Evolutionary conservation across 1,140 invertebrate species (phyloP).

Genomic region (Patella vulgata): DNA sequence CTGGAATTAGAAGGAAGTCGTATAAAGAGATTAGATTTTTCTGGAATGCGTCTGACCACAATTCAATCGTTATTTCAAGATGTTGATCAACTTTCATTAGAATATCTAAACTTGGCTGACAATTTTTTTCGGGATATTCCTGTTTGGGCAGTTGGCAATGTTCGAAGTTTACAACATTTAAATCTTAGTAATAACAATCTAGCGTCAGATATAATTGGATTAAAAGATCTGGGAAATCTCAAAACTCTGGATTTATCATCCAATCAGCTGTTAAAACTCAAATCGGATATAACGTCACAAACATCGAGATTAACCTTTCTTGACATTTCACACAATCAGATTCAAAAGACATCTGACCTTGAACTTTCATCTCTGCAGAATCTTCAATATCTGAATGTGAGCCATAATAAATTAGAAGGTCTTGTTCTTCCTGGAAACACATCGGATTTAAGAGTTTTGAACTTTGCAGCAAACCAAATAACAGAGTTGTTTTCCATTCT

Average conservation of each 20-base stretch:
- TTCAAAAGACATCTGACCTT: constrained; percentile 26
- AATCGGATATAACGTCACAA: constrained; percentile 1
- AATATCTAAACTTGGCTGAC: constrained; percentile 34
- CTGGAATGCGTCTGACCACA: constrained; percentile 32
- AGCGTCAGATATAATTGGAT: constrained; percentile 8
- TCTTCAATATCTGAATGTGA: constrained; percentile 43
- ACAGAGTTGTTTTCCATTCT: constrained; percentile 23
- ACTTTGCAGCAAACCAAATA: constrained; percentile 43
- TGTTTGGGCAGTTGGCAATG: constrained; percentile 20
- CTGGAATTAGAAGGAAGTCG: constrained; percentile 32
- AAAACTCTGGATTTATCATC: constrained; percentile 44
- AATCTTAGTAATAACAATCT: constrained; percentile 40
- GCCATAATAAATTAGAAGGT: constrained; percentile 39
- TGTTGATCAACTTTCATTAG: constrained; percentile 15
- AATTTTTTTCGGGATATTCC: constrained; percentile 36
- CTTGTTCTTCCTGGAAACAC: constrained; percentile 32
- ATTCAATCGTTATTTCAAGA: constrained; percentile 28
- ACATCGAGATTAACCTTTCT: constrained; percentile 31
- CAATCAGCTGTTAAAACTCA: constrained; percentile 31
- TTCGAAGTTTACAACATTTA: constrained; percentile 23
- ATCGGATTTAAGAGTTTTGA: constrained; percentile 30
- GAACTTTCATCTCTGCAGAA: constrained; percentile 29
- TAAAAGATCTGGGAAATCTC: constrained; percentile 33
- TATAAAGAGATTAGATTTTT: constrained; percentile 33
- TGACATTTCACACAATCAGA: constrained; percentile 41